Conservation (phyloP, 2,797 vertebrate species). For the Pitangus sulphuratus region DNA sequence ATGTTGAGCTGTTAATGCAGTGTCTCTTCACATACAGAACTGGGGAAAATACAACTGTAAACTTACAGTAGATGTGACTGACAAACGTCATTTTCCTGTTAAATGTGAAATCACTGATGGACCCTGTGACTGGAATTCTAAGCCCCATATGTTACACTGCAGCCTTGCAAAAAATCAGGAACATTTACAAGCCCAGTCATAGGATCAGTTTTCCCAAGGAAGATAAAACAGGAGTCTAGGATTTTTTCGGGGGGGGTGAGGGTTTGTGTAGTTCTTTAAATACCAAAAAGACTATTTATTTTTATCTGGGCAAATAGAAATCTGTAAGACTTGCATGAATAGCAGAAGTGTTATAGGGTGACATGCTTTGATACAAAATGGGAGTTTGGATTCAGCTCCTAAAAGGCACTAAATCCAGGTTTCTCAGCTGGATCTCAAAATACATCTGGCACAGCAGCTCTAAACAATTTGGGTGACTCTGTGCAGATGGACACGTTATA, state of each 20-base stretch:
- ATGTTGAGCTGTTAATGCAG: not conserved
- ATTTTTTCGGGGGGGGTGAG: rapidly evolving
- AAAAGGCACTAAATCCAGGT: not conserved
- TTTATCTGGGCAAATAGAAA: not conserved
- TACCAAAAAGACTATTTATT: not conserved
- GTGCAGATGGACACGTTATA: not conserved
- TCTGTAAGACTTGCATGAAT: not conserved
- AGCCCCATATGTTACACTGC: not conserved
- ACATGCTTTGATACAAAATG: not conserved
- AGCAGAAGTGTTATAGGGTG: not conserved
- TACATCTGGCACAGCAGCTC: not conserved
- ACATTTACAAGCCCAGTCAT: not conserved
- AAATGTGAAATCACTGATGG: not conserved
- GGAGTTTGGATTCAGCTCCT: not conserved
- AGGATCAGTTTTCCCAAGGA: not conserved
- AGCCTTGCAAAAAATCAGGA: not conserved
- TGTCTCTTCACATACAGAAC: not conserved
- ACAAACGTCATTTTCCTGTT: not conserved
- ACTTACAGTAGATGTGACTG: not conserved
- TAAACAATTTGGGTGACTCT: not conserved
- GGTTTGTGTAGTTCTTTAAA: not conserved
- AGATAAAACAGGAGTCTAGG: not conserved
- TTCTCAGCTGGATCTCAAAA: not conserved
- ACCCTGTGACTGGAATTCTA: not conserved
- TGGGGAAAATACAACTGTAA: not conserved